Evolutionary conservation across 1,140 invertebrate species (phyloP).

Genomic region (Heliconius melpomene): DNA sequence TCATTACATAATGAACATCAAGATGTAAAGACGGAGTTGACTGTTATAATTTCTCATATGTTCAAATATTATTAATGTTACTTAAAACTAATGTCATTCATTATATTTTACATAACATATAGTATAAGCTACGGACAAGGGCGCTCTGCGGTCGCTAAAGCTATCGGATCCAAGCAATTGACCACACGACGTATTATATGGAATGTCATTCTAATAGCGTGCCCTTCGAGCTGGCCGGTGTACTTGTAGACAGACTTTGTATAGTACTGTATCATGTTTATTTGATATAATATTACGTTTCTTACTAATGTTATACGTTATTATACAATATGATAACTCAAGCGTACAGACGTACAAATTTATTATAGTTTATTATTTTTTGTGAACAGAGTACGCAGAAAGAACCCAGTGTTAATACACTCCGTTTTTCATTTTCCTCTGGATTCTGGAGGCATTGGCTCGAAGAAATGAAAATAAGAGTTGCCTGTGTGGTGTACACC

Average conservation of each 20-base stretch:
- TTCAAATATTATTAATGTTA: background rate
- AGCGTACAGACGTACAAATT: no score
- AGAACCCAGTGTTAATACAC: no score
- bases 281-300: background rate
- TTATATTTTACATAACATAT: constrained; percentile 26
- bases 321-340: no score
- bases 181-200: constrained; percentile 39
- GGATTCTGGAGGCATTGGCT: no score
- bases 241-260: background rate
- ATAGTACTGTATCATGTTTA: constrained; percentile 3
- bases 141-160: constrained; percentile 37
- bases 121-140: constrained; percentile 39
- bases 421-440: no score
- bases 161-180: constrained; percentile 39
- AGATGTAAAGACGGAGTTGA: background rate
- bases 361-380: no score
- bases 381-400: no score
- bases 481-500: no score
- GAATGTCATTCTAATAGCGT: constrained; percentile 31
- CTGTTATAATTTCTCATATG: background rate
- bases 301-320: no score
- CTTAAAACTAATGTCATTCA: background rate
- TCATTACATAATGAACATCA: background rate
- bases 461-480: no score
- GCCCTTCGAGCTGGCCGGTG: constrained; percentile 23